Percentiles rank a stretch among this genome's conserved stretches.
Evolutionary conservation across 2,113 vertebrate genomes (phyloP).

Genomic region (Ameiurus melas): DNA sequence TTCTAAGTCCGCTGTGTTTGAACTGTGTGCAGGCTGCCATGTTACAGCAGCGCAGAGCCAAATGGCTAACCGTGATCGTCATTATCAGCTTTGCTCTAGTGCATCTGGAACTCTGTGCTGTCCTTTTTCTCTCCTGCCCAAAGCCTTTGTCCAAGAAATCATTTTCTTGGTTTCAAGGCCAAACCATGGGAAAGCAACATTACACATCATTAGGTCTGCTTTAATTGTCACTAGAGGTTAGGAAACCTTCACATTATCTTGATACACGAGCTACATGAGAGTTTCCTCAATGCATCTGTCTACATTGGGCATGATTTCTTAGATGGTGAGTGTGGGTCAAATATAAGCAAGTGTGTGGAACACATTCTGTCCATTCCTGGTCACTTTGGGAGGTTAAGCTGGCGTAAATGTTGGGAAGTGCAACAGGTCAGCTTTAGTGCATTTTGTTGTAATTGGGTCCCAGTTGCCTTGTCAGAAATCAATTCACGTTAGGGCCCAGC

Average conservation of each 20-base stretch:
- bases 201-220: conserved; percentile 15
- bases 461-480: conserved; percentile 95
- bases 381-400: conserved; percentile 77
- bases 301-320: neutral
- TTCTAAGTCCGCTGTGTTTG: neutral
- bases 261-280: neutral
- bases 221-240: conserved; percentile 13
- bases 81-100: neutral
- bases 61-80: neutral
- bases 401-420: conserved; percentile 80
- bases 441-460: conserved; percentile 95
- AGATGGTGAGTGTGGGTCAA: neutral
- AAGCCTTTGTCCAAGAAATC: neutral
- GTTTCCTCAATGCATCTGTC: neutral
- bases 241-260: conserved; percentile 16
- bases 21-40: neutral
- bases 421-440: conserved; percentile 85
- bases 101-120: neutral
- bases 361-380: conserved; percentile 8
- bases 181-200: neutral
- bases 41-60: neutral
- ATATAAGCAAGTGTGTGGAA: neutral
- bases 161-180: neutral
- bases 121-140: neutral
- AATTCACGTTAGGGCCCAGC: conserved; percentile 89